A percentile compares a stretch with the other conserved stretches of the same genome.
Conservation (phyloP, 2,797 vertebrate genomes). For the Sebastes paucispinis region DNA sequence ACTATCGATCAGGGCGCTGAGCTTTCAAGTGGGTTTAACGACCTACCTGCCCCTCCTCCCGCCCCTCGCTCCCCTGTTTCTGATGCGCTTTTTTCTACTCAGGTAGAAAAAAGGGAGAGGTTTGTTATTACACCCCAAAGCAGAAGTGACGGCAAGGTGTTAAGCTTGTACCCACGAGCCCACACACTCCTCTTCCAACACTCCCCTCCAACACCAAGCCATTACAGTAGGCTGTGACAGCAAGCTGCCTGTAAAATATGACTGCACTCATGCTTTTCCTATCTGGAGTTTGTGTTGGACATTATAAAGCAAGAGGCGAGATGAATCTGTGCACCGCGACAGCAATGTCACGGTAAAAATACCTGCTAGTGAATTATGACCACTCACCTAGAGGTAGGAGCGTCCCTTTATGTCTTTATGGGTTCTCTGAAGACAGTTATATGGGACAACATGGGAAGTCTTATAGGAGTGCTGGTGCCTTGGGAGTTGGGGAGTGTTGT, state of each 20-base stretch:
- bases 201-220: slow-evolving; percentile 22
- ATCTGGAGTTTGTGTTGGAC: slow-evolving; percentile 64
- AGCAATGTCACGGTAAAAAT: slow-evolving; percentile 74
- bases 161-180: slow-evolving; percentile 10
- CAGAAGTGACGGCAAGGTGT: slow-evolving; percentile 53
- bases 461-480: slow-evolving; percentile 67
- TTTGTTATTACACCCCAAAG: slow-evolving; percentile 58
- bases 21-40: slow-evolving; percentile 85
- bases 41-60: slow-evolving; percentile 68
- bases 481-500: slow-evolving; percentile 54
- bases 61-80: slow-evolving; percentile 21
- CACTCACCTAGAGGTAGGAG: slow-evolving; percentile 70
- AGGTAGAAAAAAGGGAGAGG: slow-evolving; percentile 45
- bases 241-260: slow-evolving; percentile 62
- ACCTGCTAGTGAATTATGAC: slow-evolving; percentile 73
- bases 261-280: slow-evolving; percentile 59
- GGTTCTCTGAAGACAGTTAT: slow-evolving; percentile 74
- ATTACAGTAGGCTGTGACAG: slow-evolving; percentile 52
- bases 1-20: slow-evolving; percentile 77
- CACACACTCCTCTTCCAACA: slow-evolving; percentile 3
- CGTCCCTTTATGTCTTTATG: slow-evolving; percentile 78
- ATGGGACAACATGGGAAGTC: slow-evolving; percentile 72
- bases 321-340: slow-evolving; percentile 70
- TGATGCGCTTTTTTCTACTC: slow-evolving; percentile 28
- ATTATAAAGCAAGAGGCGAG: slow-evolving; percentile 67